Evolutionary conservation across 2,888 invertebrate genomes (phyloP), one percentile per base, ranked within the genome.

Genomic region (Cerastis rubricosa): DNA sequence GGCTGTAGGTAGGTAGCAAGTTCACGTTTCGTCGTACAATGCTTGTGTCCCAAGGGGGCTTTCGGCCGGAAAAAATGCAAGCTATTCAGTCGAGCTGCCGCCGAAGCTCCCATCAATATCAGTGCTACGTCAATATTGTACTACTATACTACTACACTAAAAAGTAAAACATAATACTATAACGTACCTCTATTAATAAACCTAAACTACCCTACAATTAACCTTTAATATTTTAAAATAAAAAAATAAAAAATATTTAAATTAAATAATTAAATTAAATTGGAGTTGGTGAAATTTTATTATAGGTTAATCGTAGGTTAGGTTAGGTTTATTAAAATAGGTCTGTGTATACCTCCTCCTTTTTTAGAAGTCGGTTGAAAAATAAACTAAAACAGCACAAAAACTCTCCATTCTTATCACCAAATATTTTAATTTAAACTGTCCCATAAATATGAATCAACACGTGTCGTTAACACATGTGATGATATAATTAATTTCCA

Each of bases 61-160:
- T 71, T 83, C 59, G 51, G 54, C 71, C 51, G 70, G 81, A 43
- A 70, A 82, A 83, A 83, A 78, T 84, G 66, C 81, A 84, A 74
- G 66, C 81, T 47, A 70, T 77, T 59, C 69, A 71, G 57, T 47
- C 45, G 40, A 59, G 45, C 47, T 43, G 65, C 57, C 70, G 67
- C 35, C 12, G 45, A 57, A 63, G 57, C 71, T 54, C 64, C 57
- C 59, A 71, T 84, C 71, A 67, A 69, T 84, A 72, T 69, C 43
- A 49, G 51, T 59, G 54, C 59, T 61, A 61, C 22, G 54, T 61
- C 64, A 59, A 71, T 57, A 69, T 47, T 45, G 49, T 71, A n/a
- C 70, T 29, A n/a, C n/a, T n/a, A n/a, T n/a, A n/a, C n/a, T n/a
- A n/a, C n/a, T n/a, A n/a, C n/a, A n/a, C n/a, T n/a, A n/a, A n/a